These are phyloP conservation scores for Nycticryphes semicollaris DNA, from an alignment of 2,113 vertebrate species.

Conservation along the genomic window DNA sequence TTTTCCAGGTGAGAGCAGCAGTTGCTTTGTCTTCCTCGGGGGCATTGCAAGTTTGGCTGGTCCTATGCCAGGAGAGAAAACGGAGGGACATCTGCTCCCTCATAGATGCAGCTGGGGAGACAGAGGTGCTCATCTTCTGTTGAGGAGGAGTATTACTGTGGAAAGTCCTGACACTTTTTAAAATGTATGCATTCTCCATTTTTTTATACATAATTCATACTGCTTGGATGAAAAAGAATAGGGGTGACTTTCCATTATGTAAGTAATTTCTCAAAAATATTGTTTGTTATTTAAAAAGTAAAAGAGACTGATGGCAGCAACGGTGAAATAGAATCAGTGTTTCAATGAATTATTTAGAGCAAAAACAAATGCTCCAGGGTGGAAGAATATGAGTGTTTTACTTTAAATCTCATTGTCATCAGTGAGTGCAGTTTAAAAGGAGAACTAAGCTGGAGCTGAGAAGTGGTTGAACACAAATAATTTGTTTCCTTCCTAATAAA, in stretches of 20 bases:
- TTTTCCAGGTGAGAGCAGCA: neutral
- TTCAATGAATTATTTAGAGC: conserved; percentile 14
- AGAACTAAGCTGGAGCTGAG: neutral
- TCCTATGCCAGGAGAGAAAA: neutral
- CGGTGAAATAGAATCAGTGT: neutral
- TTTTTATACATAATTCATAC: neutral
- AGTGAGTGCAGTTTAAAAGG: neutral
- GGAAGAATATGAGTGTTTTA: neutral
- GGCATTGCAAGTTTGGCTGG: neutral
- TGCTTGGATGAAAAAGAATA: neutral
- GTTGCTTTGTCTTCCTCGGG: neutral
- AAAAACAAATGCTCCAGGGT: neutral
- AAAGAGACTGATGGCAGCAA: neutral
- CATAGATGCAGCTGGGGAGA: neutral
- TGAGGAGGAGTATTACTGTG: neutral
- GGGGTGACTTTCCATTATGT: neutral
- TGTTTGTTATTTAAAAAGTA: neutral
- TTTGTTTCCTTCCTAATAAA: neutral
- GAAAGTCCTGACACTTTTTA: neutral
- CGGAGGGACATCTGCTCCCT: neutral
- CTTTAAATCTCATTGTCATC: neutral
- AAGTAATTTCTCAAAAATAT: conserved; percentile 12
- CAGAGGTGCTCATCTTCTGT: neutral
- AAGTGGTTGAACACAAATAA: neutral
- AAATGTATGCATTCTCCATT: neutral